Evolutionary conservation across 2,888 invertebrate genomes (phyloP).

Genomic region (Scelioninae gen. 2): DNA sequence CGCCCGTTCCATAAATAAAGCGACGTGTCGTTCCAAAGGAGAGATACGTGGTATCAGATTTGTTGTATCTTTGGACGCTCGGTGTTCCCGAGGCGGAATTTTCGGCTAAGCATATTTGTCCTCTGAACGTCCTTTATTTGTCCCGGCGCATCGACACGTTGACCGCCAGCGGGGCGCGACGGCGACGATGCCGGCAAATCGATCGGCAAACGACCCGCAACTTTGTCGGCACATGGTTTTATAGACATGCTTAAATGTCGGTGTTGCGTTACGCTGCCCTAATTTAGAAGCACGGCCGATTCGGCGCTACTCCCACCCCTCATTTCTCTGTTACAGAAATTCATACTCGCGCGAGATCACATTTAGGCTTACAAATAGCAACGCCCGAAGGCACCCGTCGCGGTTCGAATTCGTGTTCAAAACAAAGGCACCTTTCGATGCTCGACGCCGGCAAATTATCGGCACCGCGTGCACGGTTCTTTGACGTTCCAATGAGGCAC

Average conservation of each 20-base stretch:
- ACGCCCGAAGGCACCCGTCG: slow-evolving; percentile 30
- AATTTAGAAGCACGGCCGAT: slow-evolving; percentile 72
- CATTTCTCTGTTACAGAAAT: slow-evolving; percentile 60
- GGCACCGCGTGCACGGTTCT: too few relatives aligned
- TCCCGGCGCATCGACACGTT: background rate
- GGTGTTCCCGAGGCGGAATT: slow-evolving; percentile 3
- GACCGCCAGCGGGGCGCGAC: background rate
- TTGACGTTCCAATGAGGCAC: slow-evolving; percentile 20
- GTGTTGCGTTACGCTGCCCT: slow-evolving; percentile 76
- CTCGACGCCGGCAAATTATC: too few relatives aligned
- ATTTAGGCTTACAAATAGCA: slow-evolving; percentile 46
- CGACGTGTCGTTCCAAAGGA: slow-evolving; percentile 20
- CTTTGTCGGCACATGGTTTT: slow-evolving; percentile 39
- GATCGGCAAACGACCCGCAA: slow-evolving; percentile 30
- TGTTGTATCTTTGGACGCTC: slow-evolving; percentile 24
- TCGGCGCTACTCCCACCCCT: slow-evolving; percentile 68
- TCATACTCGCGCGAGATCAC: slow-evolving; percentile 56
- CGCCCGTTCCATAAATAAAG: too few relatives aligned
- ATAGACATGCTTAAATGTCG: slow-evolving; percentile 63
- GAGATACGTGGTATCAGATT: slow-evolving; percentile 17
- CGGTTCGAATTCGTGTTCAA: slow-evolving; percentile 37
- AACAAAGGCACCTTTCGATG: background rate
- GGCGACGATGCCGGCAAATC: background rate
- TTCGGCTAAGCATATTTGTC: slow-evolving; percentile 1
- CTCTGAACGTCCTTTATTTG: too few relatives aligned